Evolutionary conservation across 2,797 vertebrate species (phyloP).

Genomic region (Xenops minutus): DNA sequence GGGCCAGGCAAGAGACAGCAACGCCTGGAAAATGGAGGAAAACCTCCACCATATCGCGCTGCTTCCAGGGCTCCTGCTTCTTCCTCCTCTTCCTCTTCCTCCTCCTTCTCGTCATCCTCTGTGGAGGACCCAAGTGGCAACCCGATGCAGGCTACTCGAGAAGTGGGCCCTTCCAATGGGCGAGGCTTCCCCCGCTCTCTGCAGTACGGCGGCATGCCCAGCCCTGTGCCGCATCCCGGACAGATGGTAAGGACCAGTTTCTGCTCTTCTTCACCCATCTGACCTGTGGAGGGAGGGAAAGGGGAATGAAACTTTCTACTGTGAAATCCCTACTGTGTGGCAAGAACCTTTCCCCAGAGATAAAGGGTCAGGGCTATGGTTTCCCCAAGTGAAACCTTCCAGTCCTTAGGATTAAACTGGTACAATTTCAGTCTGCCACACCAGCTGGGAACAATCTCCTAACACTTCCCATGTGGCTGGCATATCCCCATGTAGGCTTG

Average conservation of each 20-base stretch:
- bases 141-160: conserved; percentile 64
- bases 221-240: conserved; percentile 65
- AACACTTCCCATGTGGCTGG: accelerated
- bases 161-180: conserved; percentile 70
- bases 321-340: background rate
- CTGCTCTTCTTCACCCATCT: background rate
- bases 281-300: background rate
- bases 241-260: conserved; percentile 71
- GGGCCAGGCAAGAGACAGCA: conserved; percentile 78
- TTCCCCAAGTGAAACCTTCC: background rate
- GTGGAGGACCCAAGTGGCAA: conserved; percentile 50
- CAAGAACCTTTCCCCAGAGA: background rate
- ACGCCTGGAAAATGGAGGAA: conserved; percentile 76
- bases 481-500: background rate
- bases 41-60: conserved; percentile 71
- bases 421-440: background rate
- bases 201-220: conserved; percentile 69
- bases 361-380: background rate
- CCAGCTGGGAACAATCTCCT: background rate
- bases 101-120: conserved; percentile 55
- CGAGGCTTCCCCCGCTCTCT: conserved; percentile 72
- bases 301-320: background rate
- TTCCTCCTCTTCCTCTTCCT: conserved; percentile 62
- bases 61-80: conserved; percentile 71
- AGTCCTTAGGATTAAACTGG: background rate